Base-by-base conservation (phyloP, 2,888 invertebrate genomes). In the Terebella lapidaria region DNA sequence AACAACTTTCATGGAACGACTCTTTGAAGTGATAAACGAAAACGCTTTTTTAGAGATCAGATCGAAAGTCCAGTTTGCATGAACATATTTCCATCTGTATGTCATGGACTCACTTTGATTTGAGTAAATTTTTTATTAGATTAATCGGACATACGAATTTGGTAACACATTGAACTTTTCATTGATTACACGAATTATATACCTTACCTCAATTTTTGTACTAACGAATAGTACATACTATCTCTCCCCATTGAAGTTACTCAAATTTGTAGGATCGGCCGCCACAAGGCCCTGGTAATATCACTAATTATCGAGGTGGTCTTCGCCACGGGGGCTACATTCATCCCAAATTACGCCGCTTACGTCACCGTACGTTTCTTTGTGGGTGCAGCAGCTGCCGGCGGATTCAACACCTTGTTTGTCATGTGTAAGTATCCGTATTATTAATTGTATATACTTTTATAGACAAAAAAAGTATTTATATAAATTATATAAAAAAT, bases 351-450 rank as follows among this genome's bases (percentile, higher is more conserved):
- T 51, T 73, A 71, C 58, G 56, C 66, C 2, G 64, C 67, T 4
- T 74, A 68, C 63, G 68, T 69, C 35, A 56, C 71, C 15, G 62
- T 73, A 15, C 57, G 73, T 20, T 72, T 72, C 51, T 22, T 73
- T 15, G 66, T 71, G 29, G 75, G 74, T 1, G 62, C 68, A 22
- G 64, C 70, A 2, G 65, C 67, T 29, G 68, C 72, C 2, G 75
- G 75, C 0, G 59, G 70, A 10, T 74, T 71, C 54, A 67, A 73
- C 59, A 71, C 71, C 22, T 54, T 67, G 1, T 75, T 72, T 56
- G 74, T 75, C n/a, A 65, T 73, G 22, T 66, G 75, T 74, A 65
- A 58, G 63, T 57, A 74, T 42, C 28, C 53, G 27, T n/a, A n/a
- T n/a, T n/a, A n/a, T n/a, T n/a, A n/a, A n/a, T 24, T 29, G 5